Evolutionary conservation across 2,888 invertebrate genomes (phyloP).

Genomic region (Phalangium opilio): DNA sequence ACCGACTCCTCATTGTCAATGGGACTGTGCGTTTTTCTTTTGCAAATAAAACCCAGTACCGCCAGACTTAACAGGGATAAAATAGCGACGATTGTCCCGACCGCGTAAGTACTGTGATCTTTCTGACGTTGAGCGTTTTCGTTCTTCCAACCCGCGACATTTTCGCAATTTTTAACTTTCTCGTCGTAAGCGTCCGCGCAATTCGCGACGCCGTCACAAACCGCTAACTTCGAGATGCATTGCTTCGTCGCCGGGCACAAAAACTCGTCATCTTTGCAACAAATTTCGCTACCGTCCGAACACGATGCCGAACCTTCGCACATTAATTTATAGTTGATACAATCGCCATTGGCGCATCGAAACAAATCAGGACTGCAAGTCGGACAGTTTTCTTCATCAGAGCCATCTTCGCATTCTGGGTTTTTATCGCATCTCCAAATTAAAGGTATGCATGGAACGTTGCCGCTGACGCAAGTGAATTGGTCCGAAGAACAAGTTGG

Average conservation of each 20-base stretch:
- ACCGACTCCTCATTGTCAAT: conserved; percentile 8
- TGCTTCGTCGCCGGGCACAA: conserved; percentile 12
- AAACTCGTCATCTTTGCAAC: conserved; percentile 22
- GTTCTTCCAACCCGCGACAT: conserved; percentile 4
- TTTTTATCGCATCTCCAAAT: conserved; percentile 64
- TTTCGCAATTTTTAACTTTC: conserved; percentile 5
- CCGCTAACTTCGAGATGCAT: conserved; percentile 10
- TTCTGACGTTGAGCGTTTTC: background rate
- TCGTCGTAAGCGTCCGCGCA: conserved; percentile 20
- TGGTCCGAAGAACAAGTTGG: conserved; percentile 54
- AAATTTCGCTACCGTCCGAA: conserved; percentile 32
- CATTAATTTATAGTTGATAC: conserved; percentile 18
- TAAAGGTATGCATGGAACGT: conserved; percentile 15
- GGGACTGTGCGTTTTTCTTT: conserved; percentile 3
- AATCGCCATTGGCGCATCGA: conserved; percentile 49
- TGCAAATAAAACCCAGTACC: conserved; percentile 5
- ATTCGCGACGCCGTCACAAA: conserved; percentile 19
- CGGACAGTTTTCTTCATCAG: conserved; percentile 59
- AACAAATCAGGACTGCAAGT: conserved; percentile 55
- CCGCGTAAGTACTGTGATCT: background rate
- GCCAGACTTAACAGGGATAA: background rate
- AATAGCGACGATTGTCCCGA: conserved; percentile 1
- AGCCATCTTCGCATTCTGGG: conserved; percentile 63
- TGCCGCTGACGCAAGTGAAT: conserved; percentile 44
- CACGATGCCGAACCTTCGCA: conserved; percentile 33